Evolutionary conservation across 2,888 invertebrate species (phyloP).

Genomic region (Drosophila antonietae): DNA sequence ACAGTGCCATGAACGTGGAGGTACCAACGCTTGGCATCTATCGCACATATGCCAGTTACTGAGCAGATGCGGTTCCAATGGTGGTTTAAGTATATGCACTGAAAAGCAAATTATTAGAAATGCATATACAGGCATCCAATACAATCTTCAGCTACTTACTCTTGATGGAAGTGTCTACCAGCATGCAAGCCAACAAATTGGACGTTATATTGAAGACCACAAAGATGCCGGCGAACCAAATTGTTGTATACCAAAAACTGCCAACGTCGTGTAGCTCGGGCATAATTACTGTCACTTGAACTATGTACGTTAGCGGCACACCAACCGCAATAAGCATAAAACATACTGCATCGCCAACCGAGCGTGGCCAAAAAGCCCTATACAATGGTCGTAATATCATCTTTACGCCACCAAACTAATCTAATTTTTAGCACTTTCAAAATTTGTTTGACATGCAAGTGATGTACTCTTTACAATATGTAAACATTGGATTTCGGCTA

Average conservation of each 20-base stretch:
- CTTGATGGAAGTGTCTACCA: constrained; percentile 91
- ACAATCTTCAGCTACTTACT: constrained; percentile 81
- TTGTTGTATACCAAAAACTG: constrained; percentile 86
- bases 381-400: constrained; percentile 68
- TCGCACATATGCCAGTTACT: constrained; percentile 90
- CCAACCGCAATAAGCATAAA: constrained; percentile 73
- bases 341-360: constrained; percentile 76
- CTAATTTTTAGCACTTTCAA: constrained; percentile 17
- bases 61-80: constrained; percentile 82
- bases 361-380: constrained; percentile 62
- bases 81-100: constrained; percentile 81
- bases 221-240: constrained; percentile 88
- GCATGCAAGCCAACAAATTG: constrained; percentile 91
- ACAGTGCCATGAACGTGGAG: constrained; percentile 97
- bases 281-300: constrained; percentile 88
- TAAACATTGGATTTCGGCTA: constrained; percentile 12
- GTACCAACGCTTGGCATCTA: constrained; percentile 90
- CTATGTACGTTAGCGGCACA: constrained; percentile 82
- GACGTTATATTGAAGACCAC: constrained; percentile 91
- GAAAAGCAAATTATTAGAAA: constrained; percentile 12
- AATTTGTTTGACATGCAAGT: constrained; percentile 15
- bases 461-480: constrained; percentile 2
- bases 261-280: constrained; percentile 88
- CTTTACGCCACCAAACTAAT: constrained; percentile 7
- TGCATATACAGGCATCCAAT: background rate